Evolutionary conservation across 2,797 vertebrate species (phyloP).

Genomic region (Pterois miles): DNA sequence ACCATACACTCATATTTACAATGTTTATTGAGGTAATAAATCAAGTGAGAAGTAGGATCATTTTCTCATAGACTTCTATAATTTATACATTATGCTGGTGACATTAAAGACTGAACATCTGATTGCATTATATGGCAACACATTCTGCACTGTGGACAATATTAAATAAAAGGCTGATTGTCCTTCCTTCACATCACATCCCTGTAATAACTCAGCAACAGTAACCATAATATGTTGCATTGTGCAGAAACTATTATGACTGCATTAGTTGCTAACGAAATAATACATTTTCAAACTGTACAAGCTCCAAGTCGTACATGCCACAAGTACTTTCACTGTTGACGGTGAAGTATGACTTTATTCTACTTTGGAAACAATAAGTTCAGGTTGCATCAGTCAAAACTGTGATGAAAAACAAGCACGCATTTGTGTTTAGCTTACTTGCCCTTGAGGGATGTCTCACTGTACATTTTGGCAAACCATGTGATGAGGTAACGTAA

Average conservation of each 20-base stretch:
- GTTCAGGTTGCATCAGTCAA: constrained; percentile 9
- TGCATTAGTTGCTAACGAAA: background rate
- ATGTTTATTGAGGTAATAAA: no score
- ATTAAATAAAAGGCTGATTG: background rate
- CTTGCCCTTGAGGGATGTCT: constrained; percentile 7
- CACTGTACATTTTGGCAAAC: constrained; percentile 47
- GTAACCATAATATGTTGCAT: background rate
- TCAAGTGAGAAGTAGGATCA: no score
- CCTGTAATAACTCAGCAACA: background rate
- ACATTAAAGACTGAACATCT: no score
- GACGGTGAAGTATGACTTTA: constrained; percentile 8
- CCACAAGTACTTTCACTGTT: background rate
- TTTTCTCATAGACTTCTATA: no score
- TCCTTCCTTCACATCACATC: background rate
- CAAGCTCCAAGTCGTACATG: no score
- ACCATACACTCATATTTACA: no score
- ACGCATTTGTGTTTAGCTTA: constrained; percentile 31
- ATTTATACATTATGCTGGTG: no score
- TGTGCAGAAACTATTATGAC: background rate
- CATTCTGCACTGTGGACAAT: no score
- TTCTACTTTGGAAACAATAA: constrained; percentile 10
- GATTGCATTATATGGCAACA: no score
- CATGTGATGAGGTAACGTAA: constrained; percentile 42
- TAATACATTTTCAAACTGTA: background rate
- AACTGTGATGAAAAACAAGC: constrained; percentile 19